Base-by-base conservation (phyloP, 2,113 vertebrate genomes). In the Anolis sagrei region DNA sequence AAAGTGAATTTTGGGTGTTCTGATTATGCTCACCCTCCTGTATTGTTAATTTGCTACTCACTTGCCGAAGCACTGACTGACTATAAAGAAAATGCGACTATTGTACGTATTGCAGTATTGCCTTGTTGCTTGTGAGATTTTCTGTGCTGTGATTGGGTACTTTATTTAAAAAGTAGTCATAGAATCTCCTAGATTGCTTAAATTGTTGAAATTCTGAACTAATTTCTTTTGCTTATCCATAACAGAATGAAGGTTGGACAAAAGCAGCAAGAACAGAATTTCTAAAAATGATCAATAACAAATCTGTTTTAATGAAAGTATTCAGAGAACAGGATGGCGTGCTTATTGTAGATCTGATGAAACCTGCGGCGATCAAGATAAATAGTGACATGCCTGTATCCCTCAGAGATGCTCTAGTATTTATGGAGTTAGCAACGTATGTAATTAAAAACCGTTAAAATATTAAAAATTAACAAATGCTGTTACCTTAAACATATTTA, bases 331-430 rank as follows among this genome's bases (percentile, higher is more conserved):
- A 99, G 66, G 83, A 95, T 91, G 96, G 95, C 54, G 87, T 95
- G 14, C 94, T 99, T 82, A 93, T 98, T 94, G 98, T 99, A 90
- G 98, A 99, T 94, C 96, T 99, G 62, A 97, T 93, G 87, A 99
- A 98, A 90, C 93, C 95, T 78, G 93, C 96, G 6, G 89, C 94
- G 91, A 96, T 95, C 90, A 96, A 96, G 93, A 92, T 93, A 32
- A 94, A 85, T 74, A 96, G 68, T 89, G 93, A 95, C 32, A 90
- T 97, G 81, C 96, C 97, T 27, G 72, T 97, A 61, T 99, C 98
- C 79, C 88, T 99, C 86, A 96, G 96, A 88, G 97, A 99, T 90
- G 96, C 97, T 11, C 95, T 99, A 23, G 96, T 99, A 86, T 98
- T 98, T 91, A 94, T 97, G 84, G 97, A 97, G 68, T 92, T 99